phyloP scores from a whole-genome alignment of 2,113 vertebrate genomes.

The Jacana jacana region DNA sequence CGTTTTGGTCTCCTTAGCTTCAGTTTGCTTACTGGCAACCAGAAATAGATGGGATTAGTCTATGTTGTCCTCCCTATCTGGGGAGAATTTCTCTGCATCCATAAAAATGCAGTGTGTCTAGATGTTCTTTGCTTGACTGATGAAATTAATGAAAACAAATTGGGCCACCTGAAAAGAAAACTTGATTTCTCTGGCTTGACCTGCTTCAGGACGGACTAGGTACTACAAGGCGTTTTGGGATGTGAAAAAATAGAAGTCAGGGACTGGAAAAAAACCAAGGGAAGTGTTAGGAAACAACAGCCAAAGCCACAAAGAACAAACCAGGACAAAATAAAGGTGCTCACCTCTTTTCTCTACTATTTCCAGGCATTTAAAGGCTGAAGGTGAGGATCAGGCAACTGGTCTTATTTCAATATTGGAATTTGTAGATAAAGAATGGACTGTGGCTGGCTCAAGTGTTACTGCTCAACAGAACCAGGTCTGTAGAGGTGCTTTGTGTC shows the following conservation, averaged over 20 bases:
- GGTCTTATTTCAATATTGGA: not conserved
- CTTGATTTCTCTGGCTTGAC: not conserved
- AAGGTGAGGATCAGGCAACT: not conserved
- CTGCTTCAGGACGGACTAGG: not conserved
- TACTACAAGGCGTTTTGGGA: not conserved
- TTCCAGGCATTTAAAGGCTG: not conserved
- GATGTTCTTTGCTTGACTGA: not conserved
- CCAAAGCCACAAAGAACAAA: not conserved
- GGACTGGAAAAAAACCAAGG: not conserved
- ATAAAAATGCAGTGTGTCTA: not conserved
- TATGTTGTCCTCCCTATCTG: not conserved
- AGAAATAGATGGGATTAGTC: not conserved
- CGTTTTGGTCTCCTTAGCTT: not conserved
- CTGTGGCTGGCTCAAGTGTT: not conserved
- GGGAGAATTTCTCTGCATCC: not conserved
- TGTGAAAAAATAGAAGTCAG: not conserved
- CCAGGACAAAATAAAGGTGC: not conserved
- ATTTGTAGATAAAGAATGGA: not conserved
- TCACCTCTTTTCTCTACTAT: not conserved
- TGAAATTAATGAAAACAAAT: slow-evolving; percentile 25
- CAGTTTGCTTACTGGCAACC: not conserved
- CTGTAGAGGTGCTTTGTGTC: not conserved
- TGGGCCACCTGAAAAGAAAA: slow-evolving; percentile 28
- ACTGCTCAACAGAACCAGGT: not conserved
- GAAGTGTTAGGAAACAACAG: not conserved